Conservation (phyloP, 2,888 invertebrate genomes). For the Anarsia innoxiella region DNA sequence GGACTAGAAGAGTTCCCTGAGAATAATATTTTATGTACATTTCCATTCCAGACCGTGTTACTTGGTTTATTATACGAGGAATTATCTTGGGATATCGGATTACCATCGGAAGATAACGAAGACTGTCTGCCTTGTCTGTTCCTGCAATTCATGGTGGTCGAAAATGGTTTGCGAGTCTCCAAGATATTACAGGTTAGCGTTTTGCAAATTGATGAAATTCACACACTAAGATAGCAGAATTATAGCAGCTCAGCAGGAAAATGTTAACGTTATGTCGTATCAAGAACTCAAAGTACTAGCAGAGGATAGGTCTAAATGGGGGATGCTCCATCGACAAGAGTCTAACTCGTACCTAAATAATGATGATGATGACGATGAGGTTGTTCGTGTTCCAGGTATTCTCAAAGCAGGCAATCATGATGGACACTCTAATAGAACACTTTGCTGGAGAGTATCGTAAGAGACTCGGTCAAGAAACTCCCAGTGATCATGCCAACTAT, state of each 20-base stretch:
- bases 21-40: neutral
- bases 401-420: constrained; percentile 86
- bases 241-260: no score
- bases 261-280: no score
- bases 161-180: constrained; percentile 84
- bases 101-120: constrained; percentile 88
- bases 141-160: constrained; percentile 89
- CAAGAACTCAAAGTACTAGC: no score
- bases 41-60: constrained; percentile 79
- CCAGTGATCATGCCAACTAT: constrained; percentile 64
- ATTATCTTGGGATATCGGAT: constrained; percentile 93
- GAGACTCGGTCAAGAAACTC: constrained; percentile 69
- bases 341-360: no score
- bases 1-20: neutral
- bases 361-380: no score
- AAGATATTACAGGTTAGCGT: constrained; percentile 82
- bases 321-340: no score
- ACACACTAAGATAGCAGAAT: no score
- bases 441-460: constrained; percentile 87
- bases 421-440: constrained; percentile 89
- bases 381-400: constrained; percentile 66
- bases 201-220: no score
- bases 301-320: no score
- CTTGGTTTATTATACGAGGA: constrained; percentile 91
- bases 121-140: constrained; percentile 95